Evolutionary conservation across 2,888 invertebrate species (phyloP).

Genomic region (Lordiphosa fenestrarum): DNA sequence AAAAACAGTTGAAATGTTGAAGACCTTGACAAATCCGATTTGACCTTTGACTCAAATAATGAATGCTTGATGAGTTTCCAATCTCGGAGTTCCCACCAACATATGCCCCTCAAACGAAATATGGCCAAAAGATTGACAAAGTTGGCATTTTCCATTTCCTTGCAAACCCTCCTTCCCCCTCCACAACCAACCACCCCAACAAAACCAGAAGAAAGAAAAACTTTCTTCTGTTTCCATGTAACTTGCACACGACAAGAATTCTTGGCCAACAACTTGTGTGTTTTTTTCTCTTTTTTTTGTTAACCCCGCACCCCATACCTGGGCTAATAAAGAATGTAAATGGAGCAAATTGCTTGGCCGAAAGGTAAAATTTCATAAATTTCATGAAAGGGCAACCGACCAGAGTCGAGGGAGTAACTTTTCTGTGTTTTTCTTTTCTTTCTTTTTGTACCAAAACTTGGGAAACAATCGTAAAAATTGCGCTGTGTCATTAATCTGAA

Average conservation of each 20-base stretch:
- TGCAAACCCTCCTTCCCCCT: background rate
- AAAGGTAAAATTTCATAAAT: conserved; percentile 75
- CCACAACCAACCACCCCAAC: background rate
- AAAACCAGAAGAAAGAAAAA: conserved; percentile 20
- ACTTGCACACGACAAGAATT: conserved; percentile 29
- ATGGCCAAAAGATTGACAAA: conserved; percentile 51
- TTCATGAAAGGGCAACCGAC: conserved; percentile 36
- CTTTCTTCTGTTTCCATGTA: conserved; percentile 30
- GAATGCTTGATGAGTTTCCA: background rate
- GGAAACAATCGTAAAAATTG: conserved; percentile 69
- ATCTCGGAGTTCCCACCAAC: background rate
- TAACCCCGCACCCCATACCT: background rate
- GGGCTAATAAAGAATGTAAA: conserved; percentile 74
- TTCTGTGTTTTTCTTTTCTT: background rate
- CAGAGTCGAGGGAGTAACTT: conserved; percentile 28
- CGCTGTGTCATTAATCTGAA: conserved; percentile 67
- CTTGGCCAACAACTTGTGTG: conserved; percentile 43
- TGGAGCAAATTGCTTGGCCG: conserved; percentile 71
- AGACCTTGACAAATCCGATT: no score
- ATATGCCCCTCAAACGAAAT: conserved; percentile 13
- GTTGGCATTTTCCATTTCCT: conserved; percentile 37
- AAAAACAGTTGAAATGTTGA: no score
- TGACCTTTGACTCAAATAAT: background rate
- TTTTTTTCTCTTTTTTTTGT: conserved; percentile 10
- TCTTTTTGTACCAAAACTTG: conserved; percentile 38